phyloP scores from a whole-genome alignment of 2,888 invertebrate genomes.

The Hylaea fasciaria region DNA sequence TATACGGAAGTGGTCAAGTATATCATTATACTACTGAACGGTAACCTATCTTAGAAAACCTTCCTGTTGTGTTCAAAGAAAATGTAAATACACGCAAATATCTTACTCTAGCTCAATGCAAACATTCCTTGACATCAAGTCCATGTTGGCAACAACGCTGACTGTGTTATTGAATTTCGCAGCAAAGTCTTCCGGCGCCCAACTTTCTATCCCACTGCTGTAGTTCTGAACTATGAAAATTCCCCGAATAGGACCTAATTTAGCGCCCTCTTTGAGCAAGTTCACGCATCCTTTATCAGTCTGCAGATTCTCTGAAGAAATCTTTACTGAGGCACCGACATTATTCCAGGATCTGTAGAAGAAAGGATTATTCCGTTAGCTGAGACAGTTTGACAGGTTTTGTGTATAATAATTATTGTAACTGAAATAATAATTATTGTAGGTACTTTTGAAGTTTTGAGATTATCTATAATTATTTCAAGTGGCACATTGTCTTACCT shows the following conservation, averaged over 20 bases:
- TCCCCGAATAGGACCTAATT: constrained; percentile 54
- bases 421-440: no score
- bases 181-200: constrained; percentile 43
- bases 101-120: constrained; percentile 52
- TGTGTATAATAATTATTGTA: no score
- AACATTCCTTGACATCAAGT: constrained; percentile 52
- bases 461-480: no score
- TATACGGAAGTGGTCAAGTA: no score
- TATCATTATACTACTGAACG: neutral
- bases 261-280: constrained; percentile 50
- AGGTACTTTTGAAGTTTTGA: no score
- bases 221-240: constrained; percentile 55
- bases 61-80: neutral
- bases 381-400: no score
- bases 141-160: constrained; percentile 54
- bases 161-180: constrained; percentile 49
- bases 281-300: constrained; percentile 50
- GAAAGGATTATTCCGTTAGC: no score
- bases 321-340: constrained; percentile 43
- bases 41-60: neutral
- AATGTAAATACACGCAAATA: no score
- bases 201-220: constrained; percentile 36
- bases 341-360: constrained; percentile 54
- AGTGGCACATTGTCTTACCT: no score
- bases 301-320: constrained; percentile 46